A percentile compares a stretch with the other conserved stretches of the same genome.
These are phyloP conservation scores for Geococcyx californianus DNA, from an alignment of 2,113 vertebrate genomes.

Conservation along the genomic window DNA sequence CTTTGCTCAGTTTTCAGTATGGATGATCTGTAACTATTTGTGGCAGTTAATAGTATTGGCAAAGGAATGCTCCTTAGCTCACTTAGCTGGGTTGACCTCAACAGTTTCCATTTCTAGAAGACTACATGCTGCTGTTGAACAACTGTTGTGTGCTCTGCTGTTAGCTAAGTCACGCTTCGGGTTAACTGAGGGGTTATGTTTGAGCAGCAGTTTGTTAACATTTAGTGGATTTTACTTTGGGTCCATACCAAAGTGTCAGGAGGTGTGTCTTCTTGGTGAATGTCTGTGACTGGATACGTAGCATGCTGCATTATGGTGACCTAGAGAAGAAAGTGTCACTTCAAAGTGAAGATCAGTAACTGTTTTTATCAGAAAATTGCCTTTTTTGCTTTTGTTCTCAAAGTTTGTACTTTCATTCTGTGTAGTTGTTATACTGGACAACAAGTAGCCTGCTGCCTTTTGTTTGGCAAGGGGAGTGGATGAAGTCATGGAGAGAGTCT, in stretches of 20 bases:
- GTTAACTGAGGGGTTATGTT: not conserved
- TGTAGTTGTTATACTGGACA: not conserved
- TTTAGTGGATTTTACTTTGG: not conserved
- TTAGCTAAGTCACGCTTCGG: not conserved
- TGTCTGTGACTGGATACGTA: not conserved
- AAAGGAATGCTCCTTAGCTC: not conserved
- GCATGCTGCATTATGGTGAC: not conserved
- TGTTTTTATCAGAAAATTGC: not conserved
- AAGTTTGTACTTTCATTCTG: not conserved
- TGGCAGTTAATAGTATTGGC: not conserved
- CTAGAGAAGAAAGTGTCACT: not conserved
- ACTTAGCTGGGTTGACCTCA: not conserved
- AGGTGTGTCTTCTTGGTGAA: not conserved
- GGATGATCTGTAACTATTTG: not conserved
- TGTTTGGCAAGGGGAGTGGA: not conserved
- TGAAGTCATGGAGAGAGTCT: not conserved
- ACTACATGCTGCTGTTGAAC: fast-evolving
- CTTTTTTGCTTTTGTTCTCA: not conserved
- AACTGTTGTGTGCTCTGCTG: not conserved
- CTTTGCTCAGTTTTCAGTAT: not conserved
- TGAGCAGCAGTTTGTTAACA: not conserved
- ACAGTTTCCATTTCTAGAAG: not conserved
- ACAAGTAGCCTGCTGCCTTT: not conserved
- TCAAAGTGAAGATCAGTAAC: not conserved
- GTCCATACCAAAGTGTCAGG: not conserved